Percentiles rank a stretch among this genome's conserved stretches.
Conservation (phyloP, 2,797 vertebrate species). For the Enteromius radiatus region DNA sequence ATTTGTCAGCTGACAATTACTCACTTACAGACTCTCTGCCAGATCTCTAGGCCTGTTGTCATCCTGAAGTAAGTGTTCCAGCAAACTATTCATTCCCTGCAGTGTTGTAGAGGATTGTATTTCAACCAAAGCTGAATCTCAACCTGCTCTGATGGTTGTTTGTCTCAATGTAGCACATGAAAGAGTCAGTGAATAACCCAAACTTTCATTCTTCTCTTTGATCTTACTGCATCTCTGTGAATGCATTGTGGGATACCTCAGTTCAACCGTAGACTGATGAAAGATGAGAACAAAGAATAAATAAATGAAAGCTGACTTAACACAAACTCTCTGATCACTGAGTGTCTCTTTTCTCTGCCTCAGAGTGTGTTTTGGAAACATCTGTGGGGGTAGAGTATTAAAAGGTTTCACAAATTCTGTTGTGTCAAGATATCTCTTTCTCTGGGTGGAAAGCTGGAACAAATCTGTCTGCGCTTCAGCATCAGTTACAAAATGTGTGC, state of each 20-base stretch:
- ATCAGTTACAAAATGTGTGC: constrained; percentile 39
- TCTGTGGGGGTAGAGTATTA: background rate
- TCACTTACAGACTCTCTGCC: constrained; percentile 19
- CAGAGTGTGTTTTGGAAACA: constrained; percentile 31
- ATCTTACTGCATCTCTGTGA: constrained; percentile 9
- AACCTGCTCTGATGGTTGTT: constrained; percentile 10
- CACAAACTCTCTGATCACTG: background rate
- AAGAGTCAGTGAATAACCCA: constrained; percentile 6
- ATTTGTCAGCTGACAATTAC: background rate
- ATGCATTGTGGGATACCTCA: background rate
- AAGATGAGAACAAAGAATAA: background rate
- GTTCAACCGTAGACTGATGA: background rate
- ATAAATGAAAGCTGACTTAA: background rate
- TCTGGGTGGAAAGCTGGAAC: constrained; percentile 38
- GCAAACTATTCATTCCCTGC: background rate
- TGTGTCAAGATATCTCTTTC: constrained; percentile 11
- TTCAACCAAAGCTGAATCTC: constrained; percentile 27
- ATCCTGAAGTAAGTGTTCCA: background rate
- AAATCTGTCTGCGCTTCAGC: constrained; percentile 34
- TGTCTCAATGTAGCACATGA: constrained; percentile 10
- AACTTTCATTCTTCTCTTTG: background rate
- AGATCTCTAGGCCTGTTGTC: constrained; percentile 26
- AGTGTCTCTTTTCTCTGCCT: background rate
- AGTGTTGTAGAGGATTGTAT: constrained; percentile 7
- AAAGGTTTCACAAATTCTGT: constrained; percentile 4